A percentile compares a stretch with the other conserved stretches of the same genome.
These are phyloP conservation scores for Odontophorus gujanensis DNA, from an alignment of 2,113 vertebrate species.

Conservation along the genomic window DNA sequence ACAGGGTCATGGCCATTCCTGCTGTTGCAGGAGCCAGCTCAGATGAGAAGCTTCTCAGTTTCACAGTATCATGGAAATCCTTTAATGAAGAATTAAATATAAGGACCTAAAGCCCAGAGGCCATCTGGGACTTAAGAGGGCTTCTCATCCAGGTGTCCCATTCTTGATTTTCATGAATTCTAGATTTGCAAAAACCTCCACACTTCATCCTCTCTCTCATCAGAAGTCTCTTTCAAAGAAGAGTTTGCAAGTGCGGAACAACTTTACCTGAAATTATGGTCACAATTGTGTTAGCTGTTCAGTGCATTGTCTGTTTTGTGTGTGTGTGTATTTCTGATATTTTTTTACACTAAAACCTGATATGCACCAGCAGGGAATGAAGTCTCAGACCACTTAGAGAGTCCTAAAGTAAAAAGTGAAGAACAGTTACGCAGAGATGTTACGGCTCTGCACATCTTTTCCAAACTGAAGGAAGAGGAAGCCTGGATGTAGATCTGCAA, in stretches of 20 bases:
- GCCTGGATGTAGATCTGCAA: background rate
- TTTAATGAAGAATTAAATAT: background rate
- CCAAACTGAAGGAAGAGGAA: background rate
- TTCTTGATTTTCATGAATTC: background rate
- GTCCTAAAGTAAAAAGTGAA: background rate
- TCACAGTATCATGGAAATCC: background rate
- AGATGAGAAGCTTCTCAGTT: background rate
- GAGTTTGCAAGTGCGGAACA: background rate
- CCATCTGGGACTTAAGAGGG: background rate
- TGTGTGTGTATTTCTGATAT: accelerated
- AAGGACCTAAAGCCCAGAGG: background rate
- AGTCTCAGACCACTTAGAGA: background rate
- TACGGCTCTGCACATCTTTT: background rate
- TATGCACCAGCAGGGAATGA: background rate
- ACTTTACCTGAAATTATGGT: background rate
- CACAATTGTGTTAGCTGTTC: background rate
- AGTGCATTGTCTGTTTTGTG: background rate
- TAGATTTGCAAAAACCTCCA: background rate
- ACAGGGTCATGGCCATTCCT: background rate
- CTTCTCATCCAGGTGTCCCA: background rate
- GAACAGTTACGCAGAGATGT: background rate
- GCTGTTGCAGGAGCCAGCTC: background rate
- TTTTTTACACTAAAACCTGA: background rate
- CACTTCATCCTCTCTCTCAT: background rate
- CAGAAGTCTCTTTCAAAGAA: background rate